These are phyloP conservation scores for Cheiracanthium punctorium DNA, from an alignment of 2,888 invertebrate species.

Conservation along the genomic window DNA sequence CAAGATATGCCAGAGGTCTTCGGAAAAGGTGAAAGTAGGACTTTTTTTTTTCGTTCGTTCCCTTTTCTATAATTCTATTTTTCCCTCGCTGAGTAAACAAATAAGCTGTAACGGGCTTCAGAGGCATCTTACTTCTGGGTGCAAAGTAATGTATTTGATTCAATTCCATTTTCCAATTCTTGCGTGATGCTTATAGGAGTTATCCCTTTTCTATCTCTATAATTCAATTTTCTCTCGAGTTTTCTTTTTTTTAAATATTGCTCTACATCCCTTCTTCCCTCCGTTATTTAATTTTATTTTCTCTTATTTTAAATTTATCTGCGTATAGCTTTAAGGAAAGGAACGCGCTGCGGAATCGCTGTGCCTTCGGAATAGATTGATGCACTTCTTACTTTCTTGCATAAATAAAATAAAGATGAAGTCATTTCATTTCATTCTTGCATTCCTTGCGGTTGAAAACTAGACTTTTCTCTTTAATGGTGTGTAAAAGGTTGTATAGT, in stretches of 20 bases:
- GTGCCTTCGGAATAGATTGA: constrained; percentile 35
- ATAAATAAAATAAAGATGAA: constrained; percentile 42
- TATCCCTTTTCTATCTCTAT: neutral
- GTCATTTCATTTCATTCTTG: too few species aligned
- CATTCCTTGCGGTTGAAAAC: too few species aligned
- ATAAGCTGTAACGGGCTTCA: constrained; percentile 49
- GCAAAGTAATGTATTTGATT: constrained; percentile 69
- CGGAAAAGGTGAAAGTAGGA: constrained; percentile 63
- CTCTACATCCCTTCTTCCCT: neutral
- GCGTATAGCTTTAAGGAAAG: constrained; percentile 37
- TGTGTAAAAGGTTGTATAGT: too few species aligned
- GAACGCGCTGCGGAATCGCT: constrained; percentile 26
- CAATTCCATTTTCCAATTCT: constrained; percentile 63
- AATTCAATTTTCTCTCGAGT: constrained; percentile 27
- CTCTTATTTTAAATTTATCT: constrained; percentile 59
- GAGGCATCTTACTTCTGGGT: constrained; percentile 66
- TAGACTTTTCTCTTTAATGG: too few species aligned
- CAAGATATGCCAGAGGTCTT: constrained; percentile 39
- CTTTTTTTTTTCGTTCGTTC: constrained; percentile 32
- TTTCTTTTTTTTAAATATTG: neutral
- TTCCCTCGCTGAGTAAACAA: constrained; percentile 55
- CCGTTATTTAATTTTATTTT: constrained; percentile 64
- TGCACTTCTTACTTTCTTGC: constrained; percentile 9
- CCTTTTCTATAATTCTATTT: constrained; percentile 19
- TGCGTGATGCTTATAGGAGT: constrained; percentile 2